Percentiles rank a stretch among this genome's conserved stretches.
These are phyloP conservation scores for Caenorhabditis virilis DNA, from an alignment of 2,888 invertebrate species.

Conservation along the genomic window DNA sequence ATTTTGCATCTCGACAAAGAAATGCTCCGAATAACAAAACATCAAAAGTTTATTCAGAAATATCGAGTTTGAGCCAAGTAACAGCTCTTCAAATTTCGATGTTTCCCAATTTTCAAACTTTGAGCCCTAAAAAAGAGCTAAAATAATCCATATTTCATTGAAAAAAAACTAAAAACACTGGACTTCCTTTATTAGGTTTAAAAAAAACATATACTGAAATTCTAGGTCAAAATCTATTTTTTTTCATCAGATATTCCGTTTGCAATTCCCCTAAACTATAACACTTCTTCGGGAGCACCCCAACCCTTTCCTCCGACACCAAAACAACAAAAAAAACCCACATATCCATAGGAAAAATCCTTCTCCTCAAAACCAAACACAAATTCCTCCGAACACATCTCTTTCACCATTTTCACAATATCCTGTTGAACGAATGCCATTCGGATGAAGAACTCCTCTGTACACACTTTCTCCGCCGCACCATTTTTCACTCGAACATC, in stretches of 20 bases:
- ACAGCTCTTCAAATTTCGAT: no score
- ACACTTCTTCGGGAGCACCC: background rate
- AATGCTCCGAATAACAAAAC: no score
- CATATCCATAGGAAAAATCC: constrained; percentile 10
- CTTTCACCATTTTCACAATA: background rate
- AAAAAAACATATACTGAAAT: background rate
- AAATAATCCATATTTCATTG: no score
- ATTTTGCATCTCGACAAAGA: no score
- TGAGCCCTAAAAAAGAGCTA: no score
- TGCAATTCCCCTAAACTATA: background rate
- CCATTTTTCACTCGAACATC: background rate
- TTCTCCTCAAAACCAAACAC: constrained; percentile 6
- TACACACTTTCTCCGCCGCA: background rate
- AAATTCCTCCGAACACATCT: background rate
- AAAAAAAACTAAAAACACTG: no score
- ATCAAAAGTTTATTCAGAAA: no score
- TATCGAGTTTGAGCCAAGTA: no score
- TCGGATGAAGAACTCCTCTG: constrained; percentile 6
- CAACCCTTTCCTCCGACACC: background rate
- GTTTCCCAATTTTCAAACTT: no score
- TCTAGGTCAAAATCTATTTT: background rate
- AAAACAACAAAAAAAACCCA: background rate
- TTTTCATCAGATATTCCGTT: background rate
- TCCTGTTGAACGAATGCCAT: background rate
- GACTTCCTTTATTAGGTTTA: no score